Evolutionary conservation across 2,797 vertebrate species (phyloP), one percentile per base, ranked within the genome.

Genomic region (Eutrigla gurnardus): DNA sequence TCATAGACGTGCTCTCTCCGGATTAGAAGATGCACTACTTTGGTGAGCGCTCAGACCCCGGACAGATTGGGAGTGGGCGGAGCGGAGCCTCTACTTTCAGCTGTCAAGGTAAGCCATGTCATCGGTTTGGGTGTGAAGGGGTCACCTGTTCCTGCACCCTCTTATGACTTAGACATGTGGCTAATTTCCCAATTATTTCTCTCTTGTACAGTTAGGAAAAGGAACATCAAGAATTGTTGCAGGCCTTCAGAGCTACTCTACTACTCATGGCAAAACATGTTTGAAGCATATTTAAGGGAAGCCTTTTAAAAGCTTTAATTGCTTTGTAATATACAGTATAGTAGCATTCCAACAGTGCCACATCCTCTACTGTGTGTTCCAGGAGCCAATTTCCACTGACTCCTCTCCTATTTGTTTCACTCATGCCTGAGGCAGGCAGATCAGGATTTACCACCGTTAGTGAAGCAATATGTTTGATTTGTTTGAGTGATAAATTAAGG

Each of bases 51-150:
- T 77, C 78, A 74, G 72, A 85, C 82, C 82, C 65, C 89, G 88
- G 88, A 92, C 90, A 79, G 91, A 92, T 84, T 87, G 88, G 89
- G 70, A 87, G 81, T 85, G 81, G 93, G 91, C 70, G 92, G 89
- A 86, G 88, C 78, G 52, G 80, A 89, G 70, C 62, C 79, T 80
- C 83, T 88, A 25, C 78, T 72, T 78, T 91, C 91, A 90, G 85
- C 91, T 93, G 88, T 91, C 87, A 82, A 78, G 81, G 88, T 85
- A 88, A 86, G 83, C 85, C 77, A 32, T 86, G 89, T 91, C 89
- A 91, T 90, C 89, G 81, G 72, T 87, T 80, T 77, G 77, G 80
- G 81, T 78, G 81, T 42, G n/a, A 70, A 77, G 53, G 82, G 90
- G 92, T 91, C 86, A 91, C 86, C 63, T 76, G 66, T 52, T 81